phyloP scores from a whole-genome alignment of 2,888 invertebrate genomes.

The Sarcophaga caerulescens region DNA sequence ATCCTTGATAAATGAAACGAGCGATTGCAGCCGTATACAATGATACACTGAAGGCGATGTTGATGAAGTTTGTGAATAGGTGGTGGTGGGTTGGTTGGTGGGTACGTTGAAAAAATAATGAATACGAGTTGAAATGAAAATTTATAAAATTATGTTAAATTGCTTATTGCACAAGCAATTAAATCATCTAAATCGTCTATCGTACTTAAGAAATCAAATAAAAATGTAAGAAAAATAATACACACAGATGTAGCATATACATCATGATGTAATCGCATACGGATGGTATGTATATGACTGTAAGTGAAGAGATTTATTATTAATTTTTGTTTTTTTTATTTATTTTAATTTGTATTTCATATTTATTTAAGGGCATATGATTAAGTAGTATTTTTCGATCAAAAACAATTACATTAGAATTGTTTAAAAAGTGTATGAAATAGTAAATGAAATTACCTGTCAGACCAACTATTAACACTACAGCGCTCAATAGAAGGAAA shows the following conservation, averaged over 20 bases:
- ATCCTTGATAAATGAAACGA: slow-evolving; percentile 3
- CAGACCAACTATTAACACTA: slow-evolving; percentile 39
- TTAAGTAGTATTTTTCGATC: no score
- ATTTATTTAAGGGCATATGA: no score
- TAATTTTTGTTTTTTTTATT: no score
- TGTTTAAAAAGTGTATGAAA: no score
- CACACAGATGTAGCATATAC: neutral
- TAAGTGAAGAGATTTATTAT: neutral
- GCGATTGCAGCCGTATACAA: slow-evolving; percentile 12
- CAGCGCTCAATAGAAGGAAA: slow-evolving; percentile 39
- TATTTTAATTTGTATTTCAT: no score
- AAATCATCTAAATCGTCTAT: slow-evolving; percentile 55
- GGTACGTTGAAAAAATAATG: slow-evolving; percentile 32
- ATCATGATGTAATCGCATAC: no score
- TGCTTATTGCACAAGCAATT: slow-evolving; percentile 64
- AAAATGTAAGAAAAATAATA: neutral
- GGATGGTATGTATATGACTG: no score
- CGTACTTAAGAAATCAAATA: neutral
- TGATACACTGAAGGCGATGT: neutral
- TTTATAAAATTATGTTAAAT: slow-evolving; percentile 52
- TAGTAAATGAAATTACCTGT: slow-evolving; percentile 32
- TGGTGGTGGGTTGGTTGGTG: slow-evolving; percentile 4
- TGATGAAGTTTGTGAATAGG: neutral
- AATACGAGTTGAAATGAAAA: slow-evolving; percentile 50
- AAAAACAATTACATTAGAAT: no score